Evolutionary conservation across 1,140 invertebrate genomes (phyloP).

Genomic region (Harpegnathos saltator): DNA sequence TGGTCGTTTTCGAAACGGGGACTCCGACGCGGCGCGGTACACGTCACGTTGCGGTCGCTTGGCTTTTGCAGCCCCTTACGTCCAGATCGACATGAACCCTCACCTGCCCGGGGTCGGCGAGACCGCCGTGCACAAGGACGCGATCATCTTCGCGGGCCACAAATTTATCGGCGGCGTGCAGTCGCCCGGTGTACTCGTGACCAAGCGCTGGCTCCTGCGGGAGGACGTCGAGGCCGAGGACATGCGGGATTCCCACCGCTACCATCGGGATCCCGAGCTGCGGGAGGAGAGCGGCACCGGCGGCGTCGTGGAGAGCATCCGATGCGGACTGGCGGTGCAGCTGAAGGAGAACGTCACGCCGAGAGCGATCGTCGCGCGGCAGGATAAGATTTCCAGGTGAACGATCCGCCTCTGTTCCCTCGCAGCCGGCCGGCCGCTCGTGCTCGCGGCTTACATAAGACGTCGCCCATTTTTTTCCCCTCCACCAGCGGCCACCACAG

Average conservation of each 20-base stretch:
- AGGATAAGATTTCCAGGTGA: slow-evolving; percentile 91
- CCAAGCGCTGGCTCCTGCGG: slow-evolving; percentile 86
- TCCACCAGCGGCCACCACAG: background rate
- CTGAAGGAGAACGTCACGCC: slow-evolving; percentile 93
- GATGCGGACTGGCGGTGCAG: slow-evolving; percentile 94
- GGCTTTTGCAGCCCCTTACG: slow-evolving; percentile 89
- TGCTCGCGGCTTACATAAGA: background rate
- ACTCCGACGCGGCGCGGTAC: too few relatives aligned
- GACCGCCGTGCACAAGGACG: slow-evolving; percentile 93
- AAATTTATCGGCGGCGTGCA: slow-evolving; percentile 96
- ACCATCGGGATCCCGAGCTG: slow-evolving; percentile 86
- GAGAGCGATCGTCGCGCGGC: slow-evolving; percentile 90
- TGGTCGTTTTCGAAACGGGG: background rate
- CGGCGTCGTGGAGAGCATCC: slow-evolving; percentile 93
- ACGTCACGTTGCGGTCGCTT: too few relatives aligned
- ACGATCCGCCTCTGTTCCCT: background rate
- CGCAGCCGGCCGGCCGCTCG: background rate
- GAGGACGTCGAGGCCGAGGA: slow-evolving; percentile 83
- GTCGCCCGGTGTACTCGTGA: slow-evolving; percentile 90
- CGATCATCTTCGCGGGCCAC: slow-evolving; percentile 95
- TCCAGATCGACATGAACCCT: slow-evolving; percentile 95
- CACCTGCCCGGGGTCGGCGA: slow-evolving; percentile 88
- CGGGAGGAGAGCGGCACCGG: slow-evolving; percentile 95
- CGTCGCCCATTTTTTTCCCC: background rate
- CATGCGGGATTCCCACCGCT: slow-evolving; percentile 83